These are phyloP conservation scores for Epizoanthus ramosus DNA, from an alignment of 92 coral and sea anemone species.

Conservation along the genomic window DNA sequence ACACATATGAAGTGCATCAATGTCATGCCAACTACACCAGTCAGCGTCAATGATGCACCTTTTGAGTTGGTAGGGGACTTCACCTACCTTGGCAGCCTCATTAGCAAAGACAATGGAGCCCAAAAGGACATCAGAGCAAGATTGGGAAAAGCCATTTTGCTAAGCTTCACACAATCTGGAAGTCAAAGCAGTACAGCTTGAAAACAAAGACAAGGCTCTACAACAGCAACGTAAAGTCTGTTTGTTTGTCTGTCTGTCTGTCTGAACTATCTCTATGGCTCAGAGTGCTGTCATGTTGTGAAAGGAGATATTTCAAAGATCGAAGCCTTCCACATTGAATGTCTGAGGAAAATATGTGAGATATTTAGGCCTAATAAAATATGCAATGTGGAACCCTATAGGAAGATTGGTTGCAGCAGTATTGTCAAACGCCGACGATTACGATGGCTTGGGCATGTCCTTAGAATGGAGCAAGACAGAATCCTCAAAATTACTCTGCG, in stretches of 20 bases:
- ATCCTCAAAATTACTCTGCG: not conserved
- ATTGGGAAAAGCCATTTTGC: slow-evolving; percentile 26
- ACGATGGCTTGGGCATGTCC: slow-evolving; percentile 11
- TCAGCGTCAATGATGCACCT: not conserved
- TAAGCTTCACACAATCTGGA: slow-evolving; percentile 42
- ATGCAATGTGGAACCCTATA: slow-evolving; percentile 22
- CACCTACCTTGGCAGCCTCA: slow-evolving; percentile 30
- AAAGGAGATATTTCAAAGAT: slow-evolving; percentile 18
- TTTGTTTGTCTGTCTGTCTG: not conserved
- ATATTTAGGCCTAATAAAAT: slow-evolving; percentile 24
- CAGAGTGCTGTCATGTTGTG: slow-evolving; percentile 6
- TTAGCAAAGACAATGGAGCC: slow-evolving; percentile 21
- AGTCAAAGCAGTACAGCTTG: slow-evolving; percentile 41
- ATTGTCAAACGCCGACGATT: not conserved
- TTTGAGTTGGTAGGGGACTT: slow-evolving; percentile 5
- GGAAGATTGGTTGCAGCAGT: not conserved
- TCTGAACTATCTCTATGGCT: not conserved
- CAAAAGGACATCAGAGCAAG: slow-evolving; percentile 40
- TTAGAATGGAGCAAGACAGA: slow-evolving; percentile 3
- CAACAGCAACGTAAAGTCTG: slow-evolving; percentile 44
- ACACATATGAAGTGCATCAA: not conserved
- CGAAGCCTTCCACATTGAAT: slow-evolving; percentile 18
- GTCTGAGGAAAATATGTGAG: slow-evolving; percentile 9
- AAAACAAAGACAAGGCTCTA: slow-evolving; percentile 33
- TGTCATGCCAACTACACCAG: not conserved